phyloP scores from a whole-genome alignment of 92 coral and sea anemone genomes.

The Phenganax marumi region DNA sequence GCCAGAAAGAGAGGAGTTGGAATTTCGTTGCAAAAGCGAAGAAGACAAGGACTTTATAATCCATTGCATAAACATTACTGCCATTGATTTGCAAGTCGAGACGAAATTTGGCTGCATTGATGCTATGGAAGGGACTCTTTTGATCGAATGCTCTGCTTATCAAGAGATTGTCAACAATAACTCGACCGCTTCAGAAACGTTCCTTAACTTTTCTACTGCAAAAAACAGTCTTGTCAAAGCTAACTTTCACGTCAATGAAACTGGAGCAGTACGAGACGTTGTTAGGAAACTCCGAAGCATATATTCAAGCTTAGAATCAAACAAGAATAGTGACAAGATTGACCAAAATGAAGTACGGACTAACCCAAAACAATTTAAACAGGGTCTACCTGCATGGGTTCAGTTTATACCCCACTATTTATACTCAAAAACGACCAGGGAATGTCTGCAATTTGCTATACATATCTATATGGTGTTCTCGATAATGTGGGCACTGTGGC shows the following conservation, averaged over 20 bases:
- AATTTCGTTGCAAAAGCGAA: slow-evolving; percentile 12
- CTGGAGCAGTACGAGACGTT: slow-evolving; percentile 84
- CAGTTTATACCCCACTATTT: slow-evolving; percentile 71
- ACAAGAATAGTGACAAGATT: not conserved
- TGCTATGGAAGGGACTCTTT: slow-evolving; percentile 79
- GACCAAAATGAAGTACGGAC: slow-evolving; percentile 1
- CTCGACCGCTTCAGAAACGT: not conserved
- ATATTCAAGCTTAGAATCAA: not conserved
- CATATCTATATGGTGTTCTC: slow-evolving; percentile 80
- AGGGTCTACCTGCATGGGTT: slow-evolving; percentile 95
- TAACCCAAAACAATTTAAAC: slow-evolving; percentile 49
- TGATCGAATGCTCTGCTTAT: slow-evolving; percentile 70
- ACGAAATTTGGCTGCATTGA: slow-evolving; percentile 90
- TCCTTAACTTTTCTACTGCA: not conserved
- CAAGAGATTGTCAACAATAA: slow-evolving; percentile 37
- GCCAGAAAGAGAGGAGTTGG: not conserved
- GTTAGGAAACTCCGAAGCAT: slow-evolving; percentile 59
- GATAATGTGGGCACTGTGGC: slow-evolving; percentile 97
- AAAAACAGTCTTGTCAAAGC: slow-evolving; percentile 62
- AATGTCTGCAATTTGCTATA: slow-evolving; percentile 63
- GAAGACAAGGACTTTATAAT: slow-evolving; percentile 62
- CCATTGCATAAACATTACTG: slow-evolving; percentile 69
- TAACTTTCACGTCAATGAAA: slow-evolving; percentile 87
- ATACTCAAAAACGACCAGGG: slow-evolving; percentile 74
- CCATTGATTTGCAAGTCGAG: slow-evolving; percentile 81